Base-by-base conservation (phyloP, 2,113 vertebrate genomes). In the Lophotis ruficrista region DNA sequence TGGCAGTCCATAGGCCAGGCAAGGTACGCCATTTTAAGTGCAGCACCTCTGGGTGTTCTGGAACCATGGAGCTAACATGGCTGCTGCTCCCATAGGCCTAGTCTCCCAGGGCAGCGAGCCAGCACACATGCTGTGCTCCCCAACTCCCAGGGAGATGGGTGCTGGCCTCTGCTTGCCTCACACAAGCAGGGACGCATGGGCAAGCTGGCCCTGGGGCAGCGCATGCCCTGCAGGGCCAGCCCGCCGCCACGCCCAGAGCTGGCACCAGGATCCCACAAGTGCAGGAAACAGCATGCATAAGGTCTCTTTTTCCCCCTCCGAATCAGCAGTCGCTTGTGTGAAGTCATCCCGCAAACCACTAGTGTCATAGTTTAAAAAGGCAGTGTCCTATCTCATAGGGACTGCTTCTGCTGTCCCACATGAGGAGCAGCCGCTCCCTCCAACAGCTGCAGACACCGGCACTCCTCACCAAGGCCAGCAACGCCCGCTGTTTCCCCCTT, bases 401-500 rank as follows among this genome's bases (percentile, higher is more conserved):
- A 35, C 41, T 27, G 87, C 37, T 70, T 77, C 83, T 68, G 66
- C 91, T 13, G 2, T 89, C 93, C 58, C 41, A 56, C 64, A 33
- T 5, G 38, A 94, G 86, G 25, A 85, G 77, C 89, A 93, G 92
- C 77, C 33, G 0, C 68, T 89, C 77, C 65, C 31, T 43, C 79
- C 1, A 0, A 78, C 87, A 93, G 60, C 64, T n/a, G 30, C 81
- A 82, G 92, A 94, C 88, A 93, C 58, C 7, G 0, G 72, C 77
- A 45, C 30, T 27, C 69, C 93, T 92, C 13, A 0, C 75, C 2
- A 4, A 89, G 88, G 80, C 89, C 89, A 72, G 93, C 94, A 90
- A 89, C 6, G 2, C 96, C 96, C 76, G 33, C 95, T 83, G 71
- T 45, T 96, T 93, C 91, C 86, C 93, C 93, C 94, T 96, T 93